A percentile compares a stretch with the other conserved stretches of the same genome.
These are phyloP conservation scores for Morphnarchus princeps DNA, from an alignment of 2,113 vertebrate species.

Conservation along the genomic window DNA sequence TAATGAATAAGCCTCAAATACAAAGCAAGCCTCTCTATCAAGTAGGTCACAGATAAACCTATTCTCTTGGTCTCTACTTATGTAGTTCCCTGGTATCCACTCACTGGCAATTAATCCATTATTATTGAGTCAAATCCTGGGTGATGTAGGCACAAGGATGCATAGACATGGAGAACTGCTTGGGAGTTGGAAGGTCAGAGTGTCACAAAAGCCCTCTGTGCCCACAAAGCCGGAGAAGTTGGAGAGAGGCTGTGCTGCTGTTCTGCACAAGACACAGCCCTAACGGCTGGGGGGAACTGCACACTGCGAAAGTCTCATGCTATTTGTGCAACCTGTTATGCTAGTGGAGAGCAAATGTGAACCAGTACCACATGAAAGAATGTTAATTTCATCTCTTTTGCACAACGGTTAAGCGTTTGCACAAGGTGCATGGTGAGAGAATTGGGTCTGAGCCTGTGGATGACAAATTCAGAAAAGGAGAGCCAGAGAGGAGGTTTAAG, in stretches of 20 bases:
- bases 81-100: neutral
- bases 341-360: neutral
- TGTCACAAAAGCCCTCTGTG: neutral
- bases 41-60: neutral
- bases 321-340: neutral
- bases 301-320: neutral
- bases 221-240: neutral
- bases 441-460: neutral
- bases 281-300: neutral
- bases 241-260: fast-evolving
- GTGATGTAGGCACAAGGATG: neutral
- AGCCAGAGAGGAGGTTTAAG: neutral
- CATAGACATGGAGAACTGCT: neutral
- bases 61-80: neutral
- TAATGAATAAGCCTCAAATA: neutral
- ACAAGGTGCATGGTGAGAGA: neutral
- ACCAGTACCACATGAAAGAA: slow-evolving; percentile 17
- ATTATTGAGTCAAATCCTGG: neutral
- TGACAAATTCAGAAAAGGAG: neutral
- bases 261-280: neutral
- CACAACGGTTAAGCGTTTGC: neutral
- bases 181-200: neutral
- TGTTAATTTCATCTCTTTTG: neutral
- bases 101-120: neutral
- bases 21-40: neutral